Conservation (phyloP, 2,888 invertebrate genomes). For the Orthosia gracilis region DNA sequence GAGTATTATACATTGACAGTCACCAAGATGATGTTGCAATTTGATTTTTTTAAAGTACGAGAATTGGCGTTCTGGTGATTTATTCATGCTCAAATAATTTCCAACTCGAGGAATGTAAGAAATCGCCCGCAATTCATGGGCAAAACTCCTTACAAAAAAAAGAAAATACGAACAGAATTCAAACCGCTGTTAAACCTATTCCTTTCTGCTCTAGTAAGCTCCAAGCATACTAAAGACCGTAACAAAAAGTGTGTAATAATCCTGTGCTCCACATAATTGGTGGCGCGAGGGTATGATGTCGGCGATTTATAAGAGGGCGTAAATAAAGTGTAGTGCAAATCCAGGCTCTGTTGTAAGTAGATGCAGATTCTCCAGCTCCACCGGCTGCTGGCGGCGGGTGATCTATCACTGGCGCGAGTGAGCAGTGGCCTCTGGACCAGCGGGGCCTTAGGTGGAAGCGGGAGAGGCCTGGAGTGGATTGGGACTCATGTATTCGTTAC, state of each 20-base stretch:
- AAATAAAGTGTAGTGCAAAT: conserved; percentile 83
- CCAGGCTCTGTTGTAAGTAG: conserved; percentile 78
- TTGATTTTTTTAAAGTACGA: too few relatives aligned
- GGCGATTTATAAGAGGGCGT: conserved; percentile 78
- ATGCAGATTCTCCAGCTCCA: conserved; percentile 81
- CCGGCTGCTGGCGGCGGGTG: conserved; percentile 82
- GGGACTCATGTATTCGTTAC: neutral
- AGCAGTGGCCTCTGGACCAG: conserved; percentile 50
- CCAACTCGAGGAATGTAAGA: neutral
- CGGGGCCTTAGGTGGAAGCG: conserved; percentile 5
- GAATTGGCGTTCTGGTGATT: too few relatives aligned
- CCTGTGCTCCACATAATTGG: conserved; percentile 59
- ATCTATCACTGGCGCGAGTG: conserved; percentile 80
- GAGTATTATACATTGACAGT: too few relatives aligned
- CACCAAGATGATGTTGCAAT: too few relatives aligned
- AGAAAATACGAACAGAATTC: conserved; percentile 35
- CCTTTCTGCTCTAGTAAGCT: conserved; percentile 25
- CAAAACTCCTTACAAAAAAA: conserved; percentile 3
- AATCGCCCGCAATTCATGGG: too few relatives aligned
- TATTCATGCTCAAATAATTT: neutral
- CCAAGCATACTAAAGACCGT: conserved; percentile 15
- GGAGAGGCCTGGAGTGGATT: neutral
- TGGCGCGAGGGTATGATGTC: conserved; percentile 64
- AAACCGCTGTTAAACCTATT: conserved; percentile 30
- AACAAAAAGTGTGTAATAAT: conserved; percentile 54